Conservation (phyloP, 2,113 vertebrate species). For the Polyodon spathula region DNA sequence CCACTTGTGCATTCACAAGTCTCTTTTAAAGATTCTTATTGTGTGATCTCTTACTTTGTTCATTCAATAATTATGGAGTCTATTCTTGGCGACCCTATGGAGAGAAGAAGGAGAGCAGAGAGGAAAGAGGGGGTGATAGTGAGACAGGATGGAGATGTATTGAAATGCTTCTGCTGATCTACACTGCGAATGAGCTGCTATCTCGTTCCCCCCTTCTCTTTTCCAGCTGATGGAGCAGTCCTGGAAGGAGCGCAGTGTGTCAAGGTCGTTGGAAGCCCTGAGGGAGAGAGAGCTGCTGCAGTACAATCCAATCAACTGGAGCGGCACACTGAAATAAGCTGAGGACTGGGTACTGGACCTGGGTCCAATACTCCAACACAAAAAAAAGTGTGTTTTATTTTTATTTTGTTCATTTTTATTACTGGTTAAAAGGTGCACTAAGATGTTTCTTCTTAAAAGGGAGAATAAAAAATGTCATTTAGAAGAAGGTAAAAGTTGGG, state of each 20-base stretch:
- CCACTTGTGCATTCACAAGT: too few relatives aligned
- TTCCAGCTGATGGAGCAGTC: conserved; percentile 53
- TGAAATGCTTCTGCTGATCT: not conserved
- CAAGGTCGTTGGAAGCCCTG: conserved; percentile 44
- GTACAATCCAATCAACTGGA: conserved; percentile 62
- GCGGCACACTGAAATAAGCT: conserved; percentile 48
- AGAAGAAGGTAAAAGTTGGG: too few relatives aligned
- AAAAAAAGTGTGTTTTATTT: not conserved
- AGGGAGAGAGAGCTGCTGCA: conserved; percentile 46
- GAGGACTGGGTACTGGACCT: too few relatives aligned
- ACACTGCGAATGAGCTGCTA: not conserved
- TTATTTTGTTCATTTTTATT: too few relatives aligned
- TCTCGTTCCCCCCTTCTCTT: conserved; percentile 5
- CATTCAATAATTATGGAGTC: too few relatives aligned
- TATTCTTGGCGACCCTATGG: not conserved
- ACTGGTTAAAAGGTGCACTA: not conserved
- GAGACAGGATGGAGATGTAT: not conserved
- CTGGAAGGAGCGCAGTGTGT: conserved; percentile 50
- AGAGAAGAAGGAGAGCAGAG: too few relatives aligned
- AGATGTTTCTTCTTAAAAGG: too few relatives aligned
- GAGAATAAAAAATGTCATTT: too few relatives aligned
- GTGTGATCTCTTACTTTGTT: too few relatives aligned
- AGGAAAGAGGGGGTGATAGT: not conserved
- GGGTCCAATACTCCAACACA: not conserved
- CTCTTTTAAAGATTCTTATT: too few relatives aligned